These are phyloP conservation scores for Ophion obscuratus DNA, from an alignment of 2,888 invertebrate genomes.

Conservation along the genomic window DNA sequence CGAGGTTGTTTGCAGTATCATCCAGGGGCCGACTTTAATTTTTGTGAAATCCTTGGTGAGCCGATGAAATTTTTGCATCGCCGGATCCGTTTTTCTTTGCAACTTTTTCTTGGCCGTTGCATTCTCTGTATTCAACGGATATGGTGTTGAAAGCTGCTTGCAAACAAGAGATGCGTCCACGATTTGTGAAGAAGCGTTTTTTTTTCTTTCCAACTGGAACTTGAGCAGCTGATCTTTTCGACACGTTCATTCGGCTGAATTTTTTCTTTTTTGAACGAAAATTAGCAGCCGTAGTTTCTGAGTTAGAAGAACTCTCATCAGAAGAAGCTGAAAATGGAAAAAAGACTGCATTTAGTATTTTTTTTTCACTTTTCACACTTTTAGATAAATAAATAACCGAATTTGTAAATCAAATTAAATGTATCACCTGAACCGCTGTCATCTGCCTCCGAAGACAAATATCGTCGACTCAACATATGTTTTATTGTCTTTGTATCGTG, in stretches of 20 bases:
- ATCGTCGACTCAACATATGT: conserved; percentile 16
- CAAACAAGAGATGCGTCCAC: neutral
- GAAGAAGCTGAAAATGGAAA: conserved; percentile 16
- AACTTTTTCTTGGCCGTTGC: neutral
- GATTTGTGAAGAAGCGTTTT: conserved; percentile 2
- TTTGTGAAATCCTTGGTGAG: neutral
- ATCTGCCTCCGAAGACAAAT: conserved; percentile 17
- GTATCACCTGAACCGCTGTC: conserved; percentile 2
- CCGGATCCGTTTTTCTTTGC: neutral
- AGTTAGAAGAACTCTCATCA: conserved; percentile 18
- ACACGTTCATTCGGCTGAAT: neutral
- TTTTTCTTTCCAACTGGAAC: neutral
- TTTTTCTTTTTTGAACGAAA: conserved; percentile 11
- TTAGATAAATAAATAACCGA: neutral
- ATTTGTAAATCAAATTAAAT: conserved; percentile 9
- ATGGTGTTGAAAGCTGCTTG: neutral
- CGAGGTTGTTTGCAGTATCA: neutral
- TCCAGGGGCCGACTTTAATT: neutral
- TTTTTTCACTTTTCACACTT: conserved; percentile 21
- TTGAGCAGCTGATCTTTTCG: neutral
- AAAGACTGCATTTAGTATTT: neutral
- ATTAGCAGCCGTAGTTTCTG: neutral
- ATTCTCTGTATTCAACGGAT: conserved; percentile 6
- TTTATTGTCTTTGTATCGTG: neutral
- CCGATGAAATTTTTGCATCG: neutral